These are phyloP conservation scores for Argyra leucocephala DNA, from an alignment of 2,888 invertebrate genomes.

Conservation along the genomic window DNA sequence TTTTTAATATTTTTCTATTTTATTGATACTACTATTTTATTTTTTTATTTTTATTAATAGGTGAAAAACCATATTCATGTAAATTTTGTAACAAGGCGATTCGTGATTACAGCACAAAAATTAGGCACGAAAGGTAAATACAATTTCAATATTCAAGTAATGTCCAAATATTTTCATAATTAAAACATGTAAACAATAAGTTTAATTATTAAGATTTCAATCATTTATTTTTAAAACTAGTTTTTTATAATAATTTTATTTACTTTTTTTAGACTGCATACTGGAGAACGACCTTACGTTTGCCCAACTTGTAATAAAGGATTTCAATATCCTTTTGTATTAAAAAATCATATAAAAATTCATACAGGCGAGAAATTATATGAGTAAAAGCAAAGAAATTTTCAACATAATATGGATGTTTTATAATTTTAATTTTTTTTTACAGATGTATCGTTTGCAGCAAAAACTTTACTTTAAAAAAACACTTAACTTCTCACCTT, in stretches of 20 bases:
- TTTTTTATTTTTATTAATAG: slow-evolving; percentile 19
- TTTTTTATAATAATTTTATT: too few species aligned
- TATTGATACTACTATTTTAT: not conserved
- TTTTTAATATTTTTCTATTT: not conserved
- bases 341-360: slow-evolving; percentile 40
- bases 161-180: too few species aligned
- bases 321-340: slow-evolving; percentile 39
- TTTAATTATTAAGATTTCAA: too few species aligned
- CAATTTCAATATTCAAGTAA: too few species aligned
- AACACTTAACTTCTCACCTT: not conserved
- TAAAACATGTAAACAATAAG: too few species aligned
- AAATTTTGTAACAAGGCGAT: slow-evolving; percentile 39
- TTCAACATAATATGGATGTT: not conserved
- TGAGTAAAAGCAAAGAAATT: slow-evolving; percentile 32
- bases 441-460: not conserved
- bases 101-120: slow-evolving; percentile 42
- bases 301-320: slow-evolving; percentile 39
- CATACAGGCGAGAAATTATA: slow-evolving; percentile 40
- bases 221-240: too few species aligned
- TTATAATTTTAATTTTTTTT: not conserved
- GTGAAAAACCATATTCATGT: slow-evolving; percentile 42
- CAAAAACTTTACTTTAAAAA: not conserved
- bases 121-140: slow-evolving; percentile 38
- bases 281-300: slow-evolving; percentile 39
- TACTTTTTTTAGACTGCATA: slow-evolving; percentile 31